Conservation (phyloP, 2,113 vertebrate species). For the Taxidea taxus region DNA sequence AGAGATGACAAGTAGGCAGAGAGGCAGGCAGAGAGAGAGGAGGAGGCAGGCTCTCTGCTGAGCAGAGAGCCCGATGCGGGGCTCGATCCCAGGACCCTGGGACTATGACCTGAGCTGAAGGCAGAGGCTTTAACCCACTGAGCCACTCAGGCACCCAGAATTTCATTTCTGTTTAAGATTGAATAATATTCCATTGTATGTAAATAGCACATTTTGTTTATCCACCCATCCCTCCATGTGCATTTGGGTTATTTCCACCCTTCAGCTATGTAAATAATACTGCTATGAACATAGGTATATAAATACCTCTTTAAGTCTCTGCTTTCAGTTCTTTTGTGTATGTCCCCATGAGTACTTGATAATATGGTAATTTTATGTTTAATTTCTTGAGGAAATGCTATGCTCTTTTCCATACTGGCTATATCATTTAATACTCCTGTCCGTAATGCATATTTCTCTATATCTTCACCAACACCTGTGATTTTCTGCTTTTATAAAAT, state of each 20-base stretch:
- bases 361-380: background rate
- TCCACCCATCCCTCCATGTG: background rate
- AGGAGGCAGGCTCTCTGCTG: too few species aligned
- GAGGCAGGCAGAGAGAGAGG: too few species aligned
- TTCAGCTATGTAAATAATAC: background rate
- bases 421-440: background rate
- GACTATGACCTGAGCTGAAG: too few species aligned
- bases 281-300: background rate
- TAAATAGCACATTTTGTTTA: background rate
- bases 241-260: background rate
- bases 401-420: background rate
- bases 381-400: background rate
- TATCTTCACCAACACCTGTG: background rate
- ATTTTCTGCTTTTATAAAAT: background rate
- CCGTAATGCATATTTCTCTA: background rate
- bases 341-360: background rate
- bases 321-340: background rate
- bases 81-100: too few species aligned
- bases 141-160: too few species aligned
- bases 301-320: background rate
- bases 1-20: too few species aligned
- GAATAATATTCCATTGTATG: background rate
- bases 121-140: too few species aligned
- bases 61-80: too few species aligned
- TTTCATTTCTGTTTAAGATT: too few species aligned